Evolutionary conservation across 2,888 invertebrate species (phyloP).

Genomic region (Ennomos fuscantarius): DNA sequence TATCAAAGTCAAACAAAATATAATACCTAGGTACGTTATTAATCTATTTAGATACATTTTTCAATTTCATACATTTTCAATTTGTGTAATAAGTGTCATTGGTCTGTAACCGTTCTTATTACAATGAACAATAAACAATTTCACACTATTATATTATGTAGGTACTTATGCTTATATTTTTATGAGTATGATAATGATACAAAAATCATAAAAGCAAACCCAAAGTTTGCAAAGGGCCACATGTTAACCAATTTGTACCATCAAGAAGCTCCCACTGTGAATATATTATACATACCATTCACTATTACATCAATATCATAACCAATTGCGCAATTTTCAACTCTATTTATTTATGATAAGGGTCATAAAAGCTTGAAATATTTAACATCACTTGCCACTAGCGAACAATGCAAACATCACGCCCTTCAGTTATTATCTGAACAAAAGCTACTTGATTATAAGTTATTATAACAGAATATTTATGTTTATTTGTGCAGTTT

Average conservation of each 20-base stretch:
- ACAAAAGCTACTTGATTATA: slow-evolving; percentile 78
- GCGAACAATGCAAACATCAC: slow-evolving; percentile 46
- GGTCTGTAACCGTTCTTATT: no score
- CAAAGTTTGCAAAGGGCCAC: slow-evolving; percentile 52
- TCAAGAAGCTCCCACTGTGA: slow-evolving; percentile 75
- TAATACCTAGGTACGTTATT: no score
- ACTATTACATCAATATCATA: slow-evolving; percentile 6
- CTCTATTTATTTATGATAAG: not conserved
- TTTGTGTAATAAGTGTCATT: no score
- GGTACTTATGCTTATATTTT: slow-evolving; percentile 3
- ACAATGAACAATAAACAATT: no score
- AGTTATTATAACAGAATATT: slow-evolving; percentile 55
- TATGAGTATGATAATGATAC: slow-evolving; percentile 24
- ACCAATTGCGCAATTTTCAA: not conserved
- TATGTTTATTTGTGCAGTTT: slow-evolving; percentile 36
- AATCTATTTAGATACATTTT: no score
- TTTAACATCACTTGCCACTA: slow-evolving; percentile 4
- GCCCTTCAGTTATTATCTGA: slow-evolving; percentile 72
- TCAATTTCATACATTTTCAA: no score
- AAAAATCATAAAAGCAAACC: slow-evolving; percentile 37
- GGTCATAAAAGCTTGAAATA: not conserved
- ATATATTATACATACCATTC: slow-evolving; percentile 63
- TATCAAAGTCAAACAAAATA: no score
- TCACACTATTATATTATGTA: no score
- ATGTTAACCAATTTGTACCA: slow-evolving; percentile 79